A percentile compares a stretch with the other conserved stretches of the same genome.
These are phyloP conservation scores for Nasonia giraulti DNA, from an alignment of 1,140 invertebrate species.

Conservation along the genomic window DNA sequence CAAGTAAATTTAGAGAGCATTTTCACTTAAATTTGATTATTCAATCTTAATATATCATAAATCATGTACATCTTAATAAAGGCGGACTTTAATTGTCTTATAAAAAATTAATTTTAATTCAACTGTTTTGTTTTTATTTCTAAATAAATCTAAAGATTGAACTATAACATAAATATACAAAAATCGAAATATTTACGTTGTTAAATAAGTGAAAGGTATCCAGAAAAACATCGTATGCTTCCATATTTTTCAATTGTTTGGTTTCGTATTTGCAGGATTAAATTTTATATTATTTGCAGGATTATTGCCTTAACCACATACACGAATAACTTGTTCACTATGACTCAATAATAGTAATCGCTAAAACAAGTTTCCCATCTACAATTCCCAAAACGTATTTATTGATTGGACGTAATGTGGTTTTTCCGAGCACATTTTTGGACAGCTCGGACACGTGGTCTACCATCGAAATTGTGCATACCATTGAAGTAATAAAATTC, in stretches of 20 bases:
- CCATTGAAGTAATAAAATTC: not conserved
- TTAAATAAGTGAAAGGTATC: not conserved
- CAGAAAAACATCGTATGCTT: not conserved
- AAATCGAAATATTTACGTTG: slow-evolving; percentile 13
- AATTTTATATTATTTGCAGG: not conserved
- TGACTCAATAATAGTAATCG: not conserved
- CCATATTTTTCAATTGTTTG: not conserved
- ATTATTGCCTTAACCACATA: not conserved
- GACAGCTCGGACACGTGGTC: not conserved
- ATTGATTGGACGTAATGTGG: slow-evolving; percentile 5
- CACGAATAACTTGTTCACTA: not conserved
- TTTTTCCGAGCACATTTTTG: not conserved
- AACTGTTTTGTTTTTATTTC: not conserved
- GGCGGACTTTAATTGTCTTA: not conserved
- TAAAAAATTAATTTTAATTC: not conserved
- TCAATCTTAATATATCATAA: not conserved
- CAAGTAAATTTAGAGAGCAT: not conserved
- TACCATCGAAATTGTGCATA: slow-evolving; percentile 11
- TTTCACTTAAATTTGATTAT: not conserved
- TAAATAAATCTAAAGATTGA: not conserved
- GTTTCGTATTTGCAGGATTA: too few relatives aligned
- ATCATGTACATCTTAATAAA: not conserved
- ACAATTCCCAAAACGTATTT: not conserved
- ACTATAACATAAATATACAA: slow-evolving; percentile 25
- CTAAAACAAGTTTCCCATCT: not conserved